Conservation (phyloP, 2,797 vertebrate species). For the Coranthus polyacanthus region DNA sequence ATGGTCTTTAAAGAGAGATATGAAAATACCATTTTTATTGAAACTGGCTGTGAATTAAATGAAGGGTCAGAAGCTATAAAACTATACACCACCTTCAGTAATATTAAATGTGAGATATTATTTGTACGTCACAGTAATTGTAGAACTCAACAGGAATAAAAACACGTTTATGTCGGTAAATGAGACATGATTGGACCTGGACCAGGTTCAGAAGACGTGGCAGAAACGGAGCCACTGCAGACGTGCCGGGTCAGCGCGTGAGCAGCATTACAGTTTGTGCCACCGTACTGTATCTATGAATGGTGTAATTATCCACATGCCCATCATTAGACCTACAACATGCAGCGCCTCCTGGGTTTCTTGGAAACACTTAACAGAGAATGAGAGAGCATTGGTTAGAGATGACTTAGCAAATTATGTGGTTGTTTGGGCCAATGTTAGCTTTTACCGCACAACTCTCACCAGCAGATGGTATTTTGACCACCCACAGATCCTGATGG, state of each 20-base stretch:
- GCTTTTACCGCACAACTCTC: slow-evolving; percentile 55
- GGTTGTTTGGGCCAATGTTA: slow-evolving; percentile 48
- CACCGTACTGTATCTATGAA: slow-evolving; percentile 27
- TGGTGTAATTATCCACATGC: slow-evolving; percentile 56
- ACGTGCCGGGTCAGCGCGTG: slow-evolving; percentile 51
- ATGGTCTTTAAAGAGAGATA: too few relatives aligned
- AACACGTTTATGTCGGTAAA: too few relatives aligned
- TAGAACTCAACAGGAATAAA: too few relatives aligned
- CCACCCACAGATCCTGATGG: slow-evolving; percentile 50
- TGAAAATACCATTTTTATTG: too few relatives aligned
- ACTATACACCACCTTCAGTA: too few relatives aligned
- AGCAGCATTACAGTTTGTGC: slow-evolving; percentile 32
- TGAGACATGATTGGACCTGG: too few relatives aligned
- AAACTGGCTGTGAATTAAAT: too few relatives aligned
- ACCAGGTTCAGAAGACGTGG: neutral
- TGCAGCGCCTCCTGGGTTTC: slow-evolving; percentile 35
- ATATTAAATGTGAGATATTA: too few relatives aligned
- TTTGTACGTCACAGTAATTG: too few relatives aligned
- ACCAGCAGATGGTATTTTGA: slow-evolving; percentile 39
- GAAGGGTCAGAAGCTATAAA: too few relatives aligned
- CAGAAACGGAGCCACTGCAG: slow-evolving; percentile 30
- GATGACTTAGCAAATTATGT: slow-evolving; percentile 39
- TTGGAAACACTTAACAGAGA: slow-evolving; percentile 57
- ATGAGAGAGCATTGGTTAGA: slow-evolving; percentile 43
- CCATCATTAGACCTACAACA: slow-evolving; percentile 51